Percentiles rank a stretch among this genome's conserved stretches.
phyloP scores from a whole-genome alignment of 2,113 vertebrate genomes.

The Triplophysa siluroides region DNA sequence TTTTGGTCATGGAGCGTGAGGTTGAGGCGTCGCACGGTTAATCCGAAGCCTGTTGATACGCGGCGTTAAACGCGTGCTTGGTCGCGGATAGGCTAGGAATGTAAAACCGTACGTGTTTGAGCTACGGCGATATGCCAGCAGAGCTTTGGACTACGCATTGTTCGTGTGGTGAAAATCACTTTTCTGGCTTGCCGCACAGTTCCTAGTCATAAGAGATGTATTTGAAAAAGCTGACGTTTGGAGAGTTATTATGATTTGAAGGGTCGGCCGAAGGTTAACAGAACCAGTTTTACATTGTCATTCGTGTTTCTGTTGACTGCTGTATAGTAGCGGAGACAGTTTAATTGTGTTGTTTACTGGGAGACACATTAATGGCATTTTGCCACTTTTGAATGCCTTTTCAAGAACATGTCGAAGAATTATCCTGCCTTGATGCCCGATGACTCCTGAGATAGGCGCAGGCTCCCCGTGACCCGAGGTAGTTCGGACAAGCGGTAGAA shows the following conservation, averaged over 20 bases:
- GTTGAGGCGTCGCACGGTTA: slow-evolving; percentile 47
- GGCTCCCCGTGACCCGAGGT: too few species aligned
- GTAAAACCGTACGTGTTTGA: slow-evolving; percentile 1
- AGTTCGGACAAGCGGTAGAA: too few species aligned
- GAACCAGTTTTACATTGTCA: neutral
- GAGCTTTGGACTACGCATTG: neutral
- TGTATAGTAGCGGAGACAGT: neutral
- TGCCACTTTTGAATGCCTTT: neutral
- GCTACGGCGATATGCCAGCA: neutral
- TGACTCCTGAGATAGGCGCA: too few species aligned
- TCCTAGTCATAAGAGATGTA: neutral
- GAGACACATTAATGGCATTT: neutral
- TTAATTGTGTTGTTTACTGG: neutral
- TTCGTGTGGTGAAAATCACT: slow-evolving; percentile 9
- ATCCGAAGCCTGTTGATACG: slow-evolving; percentile 38
- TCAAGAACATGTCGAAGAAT: neutral
- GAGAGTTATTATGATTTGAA: neutral
- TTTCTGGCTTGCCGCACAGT: neutral
- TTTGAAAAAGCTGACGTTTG: neutral
- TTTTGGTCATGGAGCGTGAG: slow-evolving; percentile 57
- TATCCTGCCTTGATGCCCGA: too few species aligned
- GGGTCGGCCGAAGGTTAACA: too few species aligned
- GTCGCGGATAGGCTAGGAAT: neutral
- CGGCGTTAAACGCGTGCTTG: neutral
- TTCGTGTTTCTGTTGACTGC: neutral